Evolutionary conservation across 2,888 invertebrate genomes (phyloP).

Genomic region (Diarsia mendica): DNA sequence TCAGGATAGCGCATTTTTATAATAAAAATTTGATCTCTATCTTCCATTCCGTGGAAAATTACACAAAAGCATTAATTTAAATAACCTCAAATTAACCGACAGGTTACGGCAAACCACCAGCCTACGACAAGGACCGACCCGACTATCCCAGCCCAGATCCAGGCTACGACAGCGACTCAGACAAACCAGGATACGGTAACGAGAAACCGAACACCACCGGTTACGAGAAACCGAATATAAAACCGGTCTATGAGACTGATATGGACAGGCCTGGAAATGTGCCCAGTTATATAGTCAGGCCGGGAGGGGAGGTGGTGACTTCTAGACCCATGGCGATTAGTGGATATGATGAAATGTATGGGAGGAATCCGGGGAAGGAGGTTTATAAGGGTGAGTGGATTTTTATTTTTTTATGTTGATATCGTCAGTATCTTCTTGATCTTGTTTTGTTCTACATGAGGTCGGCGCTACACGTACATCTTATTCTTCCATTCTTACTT

Average conservation of each 20-base stretch:
- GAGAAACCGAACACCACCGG: conserved; percentile 54
- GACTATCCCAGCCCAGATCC: conserved; percentile 49
- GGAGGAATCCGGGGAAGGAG: conserved; percentile 73
- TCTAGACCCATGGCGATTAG: conserved; percentile 82
- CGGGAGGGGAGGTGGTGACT: conserved; percentile 81
- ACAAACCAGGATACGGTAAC: conserved; percentile 50
- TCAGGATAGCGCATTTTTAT: too few species aligned
- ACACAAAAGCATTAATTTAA: too few species aligned
- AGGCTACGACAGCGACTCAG: conserved; percentile 44
- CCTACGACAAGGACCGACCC: conserved; percentile 56
- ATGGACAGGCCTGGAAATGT: conserved; percentile 77
- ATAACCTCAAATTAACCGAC: too few species aligned
- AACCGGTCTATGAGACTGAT: conserved; percentile 85
- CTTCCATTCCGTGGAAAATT: too few species aligned
- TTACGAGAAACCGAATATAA: conserved; percentile 70
- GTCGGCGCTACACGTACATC: too few species aligned
- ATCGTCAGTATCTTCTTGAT: too few species aligned
- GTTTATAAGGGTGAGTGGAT: conserved; percentile 80
- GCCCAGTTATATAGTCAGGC: conserved; percentile 79
- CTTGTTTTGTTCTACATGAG: too few species aligned
- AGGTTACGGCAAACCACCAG: conserved; percentile 48
- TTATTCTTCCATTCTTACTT: too few species aligned
- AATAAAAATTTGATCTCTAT: too few species aligned
- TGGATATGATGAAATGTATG: conserved; percentile 75
- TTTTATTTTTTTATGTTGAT: not conserved